These are phyloP conservation scores for Nibea coibor DNA, from an alignment of 2,113 vertebrate genomes.

Conservation along the genomic window DNA sequence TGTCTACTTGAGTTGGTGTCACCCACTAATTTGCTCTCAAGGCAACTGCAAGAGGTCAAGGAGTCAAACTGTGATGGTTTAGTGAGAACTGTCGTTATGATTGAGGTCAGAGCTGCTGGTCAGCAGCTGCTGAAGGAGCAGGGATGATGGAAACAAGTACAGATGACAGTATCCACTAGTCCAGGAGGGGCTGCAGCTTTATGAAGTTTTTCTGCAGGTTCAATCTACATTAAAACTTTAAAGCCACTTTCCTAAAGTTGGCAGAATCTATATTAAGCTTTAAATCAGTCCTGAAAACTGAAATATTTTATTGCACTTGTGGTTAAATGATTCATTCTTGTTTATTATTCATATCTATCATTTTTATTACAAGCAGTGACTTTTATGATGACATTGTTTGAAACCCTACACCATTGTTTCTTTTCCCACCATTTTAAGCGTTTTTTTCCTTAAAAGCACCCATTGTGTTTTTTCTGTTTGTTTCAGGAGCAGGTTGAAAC, in stretches of 20 bases:
- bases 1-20: slow-evolving; percentile 10
- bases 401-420: not conserved
- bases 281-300: not conserved
- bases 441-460: not conserved
- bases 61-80: slow-evolving; percentile 43
- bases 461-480: not conserved
- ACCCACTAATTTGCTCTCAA: slow-evolving; percentile 42
- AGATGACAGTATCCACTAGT: not conserved
- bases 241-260: not conserved
- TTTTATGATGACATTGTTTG: not conserved
- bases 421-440: not conserved
- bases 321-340: not conserved
- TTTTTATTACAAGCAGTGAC: not conserved
- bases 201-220: not conserved
- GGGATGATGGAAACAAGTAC: slow-evolving; percentile 2
- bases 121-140: not conserved
- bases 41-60: slow-evolving; percentile 36
- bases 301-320: not conserved
- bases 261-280: not conserved
- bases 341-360: not conserved
- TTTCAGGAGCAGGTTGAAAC: slow-evolving; percentile 24
- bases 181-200: not conserved
- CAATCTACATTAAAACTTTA: not conserved
- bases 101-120: slow-evolving; percentile 49
- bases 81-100: slow-evolving; percentile 29